Evolutionary conservation across 2,888 invertebrate species (phyloP).

Genomic region (Operophtera brumata): DNA sequence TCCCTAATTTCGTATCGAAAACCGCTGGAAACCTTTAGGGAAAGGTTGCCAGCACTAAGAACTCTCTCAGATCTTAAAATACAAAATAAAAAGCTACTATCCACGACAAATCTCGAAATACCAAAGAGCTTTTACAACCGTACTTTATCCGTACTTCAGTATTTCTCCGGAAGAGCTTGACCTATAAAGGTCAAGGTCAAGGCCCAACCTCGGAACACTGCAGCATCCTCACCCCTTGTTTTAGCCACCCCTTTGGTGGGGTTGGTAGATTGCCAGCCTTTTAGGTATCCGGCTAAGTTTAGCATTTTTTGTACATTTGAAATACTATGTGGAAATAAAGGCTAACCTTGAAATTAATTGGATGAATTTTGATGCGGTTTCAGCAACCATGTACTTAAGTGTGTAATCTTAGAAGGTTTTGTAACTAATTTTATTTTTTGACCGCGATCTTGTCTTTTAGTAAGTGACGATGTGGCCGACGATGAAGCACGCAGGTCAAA

Average conservation of each 20-base stretch:
- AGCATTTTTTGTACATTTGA: too few species aligned
- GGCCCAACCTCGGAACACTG: slow-evolving; percentile 44
- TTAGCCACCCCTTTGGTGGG: background rate
- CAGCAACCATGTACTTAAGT: too few species aligned
- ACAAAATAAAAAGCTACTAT: background rate
- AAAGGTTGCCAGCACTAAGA: background rate
- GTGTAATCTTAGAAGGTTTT: too few species aligned
- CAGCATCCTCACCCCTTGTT: slow-evolving; percentile 42
- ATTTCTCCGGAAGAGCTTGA: slow-evolving; percentile 13
- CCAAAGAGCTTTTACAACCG: background rate
- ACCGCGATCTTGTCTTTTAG: too few species aligned
- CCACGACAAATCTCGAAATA: background rate
- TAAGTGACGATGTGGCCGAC: too few species aligned
- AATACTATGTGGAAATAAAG: too few species aligned
- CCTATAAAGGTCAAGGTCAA: slow-evolving; percentile 47
- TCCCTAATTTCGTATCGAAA: too few species aligned
- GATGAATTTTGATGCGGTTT: too few species aligned
- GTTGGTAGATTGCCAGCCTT: background rate
- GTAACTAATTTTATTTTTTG: too few species aligned
- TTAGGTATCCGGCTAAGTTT: background rate
- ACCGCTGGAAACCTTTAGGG: too few species aligned
- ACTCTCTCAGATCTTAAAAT: background rate
- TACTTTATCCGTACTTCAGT: slow-evolving; percentile 2
- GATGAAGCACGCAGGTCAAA: too few species aligned
- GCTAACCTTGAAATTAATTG: too few species aligned